These are phyloP conservation scores for Nematopogon swammerdamellus DNA, from an alignment of 2,888 invertebrate genomes.

Conservation along the genomic window DNA sequence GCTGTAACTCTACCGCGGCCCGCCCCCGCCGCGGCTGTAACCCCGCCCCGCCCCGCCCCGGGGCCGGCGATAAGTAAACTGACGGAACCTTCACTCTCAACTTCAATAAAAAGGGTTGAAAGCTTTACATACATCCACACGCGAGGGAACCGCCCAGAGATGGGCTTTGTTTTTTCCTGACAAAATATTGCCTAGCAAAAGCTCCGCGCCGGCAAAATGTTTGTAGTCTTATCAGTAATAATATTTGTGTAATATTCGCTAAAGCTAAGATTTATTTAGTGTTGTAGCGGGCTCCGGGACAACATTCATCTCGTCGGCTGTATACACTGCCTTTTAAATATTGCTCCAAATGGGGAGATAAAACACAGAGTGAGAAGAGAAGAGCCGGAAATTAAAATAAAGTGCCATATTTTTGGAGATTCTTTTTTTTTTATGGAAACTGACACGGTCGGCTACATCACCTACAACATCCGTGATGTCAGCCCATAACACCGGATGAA, in stretches of 20 bases:
- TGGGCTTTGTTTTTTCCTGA: background rate
- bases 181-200: too few relatives aligned
- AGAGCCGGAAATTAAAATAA: too few relatives aligned
- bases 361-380: too few relatives aligned
- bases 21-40: background rate
- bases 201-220: background rate
- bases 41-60: background rate
- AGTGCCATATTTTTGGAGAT: too few relatives aligned
- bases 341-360: too few relatives aligned
- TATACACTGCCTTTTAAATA: too few relatives aligned
- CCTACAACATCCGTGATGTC: too few relatives aligned
- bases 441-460: too few relatives aligned
- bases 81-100: background rate
- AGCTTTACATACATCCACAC: background rate
- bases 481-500: too few relatives aligned
- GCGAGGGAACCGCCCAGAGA: background rate
- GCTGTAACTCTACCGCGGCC: background rate
- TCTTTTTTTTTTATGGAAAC: too few relatives aligned
- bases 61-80: background rate
- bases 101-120: background rate
- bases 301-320: too few relatives aligned
- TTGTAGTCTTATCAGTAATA: background rate
- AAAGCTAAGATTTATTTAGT: background rate
- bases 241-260: background rate
- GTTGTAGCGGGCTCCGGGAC: too few relatives aligned